These are phyloP conservation scores for Aporophyla lueneburgensis DNA, from an alignment of 2,888 invertebrate species.

Conservation along the genomic window DNA sequence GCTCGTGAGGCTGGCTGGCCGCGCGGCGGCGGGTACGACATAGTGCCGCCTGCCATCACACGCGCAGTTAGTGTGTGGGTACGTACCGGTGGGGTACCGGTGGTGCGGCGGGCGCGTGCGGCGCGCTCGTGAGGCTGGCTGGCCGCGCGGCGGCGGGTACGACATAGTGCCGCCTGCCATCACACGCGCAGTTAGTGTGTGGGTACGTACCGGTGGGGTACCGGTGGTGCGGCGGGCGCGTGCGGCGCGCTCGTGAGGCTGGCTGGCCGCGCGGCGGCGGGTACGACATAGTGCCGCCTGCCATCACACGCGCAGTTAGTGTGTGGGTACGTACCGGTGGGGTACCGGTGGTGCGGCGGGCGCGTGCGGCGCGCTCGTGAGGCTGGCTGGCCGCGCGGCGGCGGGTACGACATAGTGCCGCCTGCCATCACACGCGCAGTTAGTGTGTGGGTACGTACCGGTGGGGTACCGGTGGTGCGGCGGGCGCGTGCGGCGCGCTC, in stretches of 20 bases:
- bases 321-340: not conserved
- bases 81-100: not conserved
- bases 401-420: not conserved
- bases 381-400: not conserved
- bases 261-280: not conserved
- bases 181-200: too few relatives aligned
- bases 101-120: constrained; percentile 24
- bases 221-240: constrained; percentile 24
- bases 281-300: not conserved
- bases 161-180: too few relatives aligned
- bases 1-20: not conserved
- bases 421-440: too few relatives aligned
- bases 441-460: not conserved
- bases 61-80: too few relatives aligned
- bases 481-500: constrained; percentile 53
- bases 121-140: not conserved
- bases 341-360: constrained; percentile 41
- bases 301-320: too few relatives aligned
- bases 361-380: constrained; percentile 51
- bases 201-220: not conserved
- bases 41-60: too few relatives aligned
- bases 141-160: not conserved
- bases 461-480: constrained; percentile 32
- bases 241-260: not conserved
- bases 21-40: not conserved